phyloP scores from a whole-genome alignment of 2,888 invertebrate genomes.

The Plebejus anna region DNA sequence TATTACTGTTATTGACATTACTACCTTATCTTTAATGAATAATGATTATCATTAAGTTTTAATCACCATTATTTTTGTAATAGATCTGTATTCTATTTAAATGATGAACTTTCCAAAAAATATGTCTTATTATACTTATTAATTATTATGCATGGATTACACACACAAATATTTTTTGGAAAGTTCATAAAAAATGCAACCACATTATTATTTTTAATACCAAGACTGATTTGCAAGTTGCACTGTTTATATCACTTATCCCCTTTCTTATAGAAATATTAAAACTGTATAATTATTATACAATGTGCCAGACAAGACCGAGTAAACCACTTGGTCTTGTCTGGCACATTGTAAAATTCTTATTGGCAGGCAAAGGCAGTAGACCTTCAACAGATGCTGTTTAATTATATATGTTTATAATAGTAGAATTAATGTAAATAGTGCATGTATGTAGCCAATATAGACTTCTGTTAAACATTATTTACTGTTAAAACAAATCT shows the following conservation, averaged over 20 bases:
- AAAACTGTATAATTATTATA: too few relatives aligned
- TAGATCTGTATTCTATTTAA: neutral
- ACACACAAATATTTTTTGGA: neutral
- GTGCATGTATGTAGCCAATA: neutral
- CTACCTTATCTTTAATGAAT: neutral
- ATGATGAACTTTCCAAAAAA: neutral
- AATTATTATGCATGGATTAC: too few relatives aligned
- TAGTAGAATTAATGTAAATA: neutral
- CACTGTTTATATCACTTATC: neutral
- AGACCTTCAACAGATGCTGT: neutral
- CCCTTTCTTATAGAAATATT: too few relatives aligned
- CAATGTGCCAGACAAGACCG: too few relatives aligned
- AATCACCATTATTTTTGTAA: neutral
- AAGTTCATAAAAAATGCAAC: neutral
- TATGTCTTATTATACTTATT: too few relatives aligned
- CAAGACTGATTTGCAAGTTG: neutral
- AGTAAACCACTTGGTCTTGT: neutral
- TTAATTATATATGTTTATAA: neutral
- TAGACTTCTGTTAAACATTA: neutral
- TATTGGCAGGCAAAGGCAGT: neutral
- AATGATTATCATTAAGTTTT: neutral
- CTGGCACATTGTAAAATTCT: neutral
- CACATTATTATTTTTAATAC: too few relatives aligned
- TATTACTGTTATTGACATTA: neutral
- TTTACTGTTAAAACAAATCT: neutral